These are phyloP conservation scores for Bujurquina vittata DNA, from an alignment of 2,113 vertebrate species.

Conservation along the genomic window DNA sequence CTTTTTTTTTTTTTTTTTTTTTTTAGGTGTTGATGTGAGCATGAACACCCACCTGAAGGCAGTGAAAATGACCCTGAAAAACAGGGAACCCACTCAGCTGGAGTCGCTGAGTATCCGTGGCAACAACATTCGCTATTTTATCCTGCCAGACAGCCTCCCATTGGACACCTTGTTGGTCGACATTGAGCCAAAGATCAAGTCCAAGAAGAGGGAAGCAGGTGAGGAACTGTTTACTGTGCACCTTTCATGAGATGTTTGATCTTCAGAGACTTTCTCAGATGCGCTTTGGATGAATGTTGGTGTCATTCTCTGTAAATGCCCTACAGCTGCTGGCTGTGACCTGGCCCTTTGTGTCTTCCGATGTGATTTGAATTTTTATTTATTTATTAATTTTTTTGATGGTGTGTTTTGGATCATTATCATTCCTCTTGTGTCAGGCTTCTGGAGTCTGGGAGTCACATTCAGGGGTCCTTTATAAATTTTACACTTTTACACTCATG, in stretches of 20 bases:
- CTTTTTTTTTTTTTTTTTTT: too few species aligned
- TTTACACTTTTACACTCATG: neutral
- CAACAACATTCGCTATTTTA: slow-evolving; percentile 99
- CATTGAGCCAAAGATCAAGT: slow-evolving; percentile 98
- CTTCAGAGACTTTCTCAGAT: too few species aligned
- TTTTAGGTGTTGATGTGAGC: slow-evolving; percentile 92
- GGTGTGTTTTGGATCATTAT: too few species aligned
- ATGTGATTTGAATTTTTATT: too few species aligned
- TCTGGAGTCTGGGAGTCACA: too few species aligned
- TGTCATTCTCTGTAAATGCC: neutral
- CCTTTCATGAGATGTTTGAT: neutral
- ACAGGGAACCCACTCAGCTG: slow-evolving; percentile 95
- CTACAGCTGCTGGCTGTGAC: neutral
- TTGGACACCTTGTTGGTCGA: slow-evolving; percentile 97
- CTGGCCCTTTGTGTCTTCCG: neutral
- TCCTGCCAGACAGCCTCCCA: slow-evolving; percentile 96
- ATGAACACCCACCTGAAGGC: slow-evolving; percentile 99
- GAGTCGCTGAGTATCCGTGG: slow-evolving; percentile 97
- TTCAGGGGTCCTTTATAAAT: neutral
- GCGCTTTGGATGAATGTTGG: neutral
- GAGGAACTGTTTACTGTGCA: slow-evolving; percentile 47
- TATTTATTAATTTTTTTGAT: too few species aligned
- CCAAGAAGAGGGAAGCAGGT: slow-evolving; percentile 99
- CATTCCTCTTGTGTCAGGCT: too few species aligned
- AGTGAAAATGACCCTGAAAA: slow-evolving; percentile 98